Conservation (phyloP, 2,888 invertebrate genomes). For the Tetropium fuscum region DNA sequence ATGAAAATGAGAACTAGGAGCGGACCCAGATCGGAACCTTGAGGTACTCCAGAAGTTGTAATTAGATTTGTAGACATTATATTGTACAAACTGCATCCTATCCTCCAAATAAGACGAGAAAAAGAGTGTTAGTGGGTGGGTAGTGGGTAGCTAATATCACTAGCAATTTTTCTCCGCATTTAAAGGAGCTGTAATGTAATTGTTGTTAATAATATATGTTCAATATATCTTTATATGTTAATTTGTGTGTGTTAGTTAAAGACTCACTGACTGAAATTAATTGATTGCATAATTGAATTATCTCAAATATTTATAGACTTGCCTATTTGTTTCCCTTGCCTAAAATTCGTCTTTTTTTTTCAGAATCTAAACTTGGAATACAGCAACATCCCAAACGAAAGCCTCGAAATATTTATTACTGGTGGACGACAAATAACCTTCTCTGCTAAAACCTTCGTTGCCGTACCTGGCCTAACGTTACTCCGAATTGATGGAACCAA, state of each 20-base stretch:
- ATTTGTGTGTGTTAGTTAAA: too few relatives aligned
- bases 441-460: slow-evolving; percentile 70
- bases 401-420: slow-evolving; percentile 70
- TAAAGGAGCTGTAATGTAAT: too few relatives aligned
- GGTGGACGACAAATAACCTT: slow-evolving; percentile 71
- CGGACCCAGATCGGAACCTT: background rate
- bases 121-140: too few relatives aligned
- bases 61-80: background rate
- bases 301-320: background rate
- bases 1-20: background rate
- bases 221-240: too few relatives aligned
- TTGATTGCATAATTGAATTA: too few relatives aligned
- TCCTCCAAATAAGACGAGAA: too few relatives aligned
- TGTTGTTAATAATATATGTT: too few relatives aligned
- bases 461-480: slow-evolving; percentile 69
- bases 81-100: too few relatives aligned
- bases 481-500: slow-evolving; percentile 70
- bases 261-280: too few relatives aligned
- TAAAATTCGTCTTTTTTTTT: slow-evolving; percentile 51
- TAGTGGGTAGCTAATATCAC: too few relatives aligned
- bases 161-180: too few relatives aligned
- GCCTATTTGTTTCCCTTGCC: too few relatives aligned
- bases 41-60: background rate
- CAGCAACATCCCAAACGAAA: slow-evolving; percentile 71
- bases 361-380: slow-evolving; percentile 68